phyloP scores from a whole-genome alignment of 2,888 invertebrate genomes.

The Acronicta psi region DNA sequence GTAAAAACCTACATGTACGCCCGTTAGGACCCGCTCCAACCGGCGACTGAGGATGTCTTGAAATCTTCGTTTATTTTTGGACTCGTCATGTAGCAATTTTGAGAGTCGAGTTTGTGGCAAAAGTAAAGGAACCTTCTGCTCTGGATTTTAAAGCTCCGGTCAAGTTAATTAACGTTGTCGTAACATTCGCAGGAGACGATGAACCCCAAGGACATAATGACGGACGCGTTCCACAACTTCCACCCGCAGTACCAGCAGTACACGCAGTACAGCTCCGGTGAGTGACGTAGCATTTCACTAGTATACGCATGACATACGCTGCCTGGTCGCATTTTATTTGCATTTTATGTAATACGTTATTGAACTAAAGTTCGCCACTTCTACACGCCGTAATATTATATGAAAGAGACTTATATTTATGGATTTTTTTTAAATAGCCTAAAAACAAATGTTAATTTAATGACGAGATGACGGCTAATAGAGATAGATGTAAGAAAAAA shows the following conservation, averaged over 20 bases:
- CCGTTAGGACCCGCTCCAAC: too few species aligned
- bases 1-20: too few species aligned
- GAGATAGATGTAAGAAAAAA: too few species aligned
- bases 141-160: too few species aligned
- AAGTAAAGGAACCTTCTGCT: too few species aligned
- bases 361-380: not conserved
- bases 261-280: slow-evolving; percentile 98
- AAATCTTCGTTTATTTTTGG: too few species aligned
- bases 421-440: too few species aligned
- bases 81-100: too few species aligned
- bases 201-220: slow-evolving; percentile 99
- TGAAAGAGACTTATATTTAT: not conserved
- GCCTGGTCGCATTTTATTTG: slow-evolving; percentile 76
- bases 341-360: slow-evolving; percentile 45
- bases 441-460: too few species aligned
- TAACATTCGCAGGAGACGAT: slow-evolving; percentile 94
- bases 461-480: too few species aligned
- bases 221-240: slow-evolving; percentile 99
- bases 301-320: slow-evolving; percentile 52
- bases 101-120: too few species aligned
- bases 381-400: not conserved
- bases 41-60: too few species aligned
- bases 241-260: slow-evolving; percentile 99
- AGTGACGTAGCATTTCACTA: slow-evolving; percentile 71
- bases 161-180: not conserved